Conservation (phyloP, 2,113 vertebrate genomes). For the Vimba vimba region DNA sequence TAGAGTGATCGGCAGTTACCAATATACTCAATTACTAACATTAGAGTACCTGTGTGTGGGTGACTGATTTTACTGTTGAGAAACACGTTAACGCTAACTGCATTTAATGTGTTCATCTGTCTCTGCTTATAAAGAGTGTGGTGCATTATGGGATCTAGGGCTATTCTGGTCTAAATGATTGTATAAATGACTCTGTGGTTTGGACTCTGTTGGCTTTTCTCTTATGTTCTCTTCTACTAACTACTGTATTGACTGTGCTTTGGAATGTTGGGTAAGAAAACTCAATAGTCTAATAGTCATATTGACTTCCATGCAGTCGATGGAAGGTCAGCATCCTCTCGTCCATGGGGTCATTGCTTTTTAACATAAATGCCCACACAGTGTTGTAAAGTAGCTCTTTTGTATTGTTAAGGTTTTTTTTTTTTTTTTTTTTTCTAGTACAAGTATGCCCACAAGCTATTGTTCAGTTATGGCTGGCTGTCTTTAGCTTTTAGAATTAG, state of each 20-base stretch:
- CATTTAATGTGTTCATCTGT: background rate
- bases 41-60: slow-evolving; percentile 1
- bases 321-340: slow-evolving; percentile 8
- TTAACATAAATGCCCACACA: background rate
- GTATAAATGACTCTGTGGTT: slow-evolving; percentile 2
- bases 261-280: slow-evolving; percentile 9
- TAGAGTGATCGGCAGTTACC: background rate
- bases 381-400: background rate
- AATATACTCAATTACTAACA: background rate
- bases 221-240: background rate
- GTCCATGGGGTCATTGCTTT: background rate
- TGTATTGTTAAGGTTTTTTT: background rate
- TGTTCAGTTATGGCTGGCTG: background rate
- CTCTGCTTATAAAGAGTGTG: background rate
- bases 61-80: background rate
- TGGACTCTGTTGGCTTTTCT: background rate
- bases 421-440: background rate
- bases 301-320: background rate
- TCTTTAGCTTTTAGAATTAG: background rate
- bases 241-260: background rate
- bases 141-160: background rate
- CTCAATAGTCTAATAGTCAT: slow-evolving; percentile 31
- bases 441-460: background rate
- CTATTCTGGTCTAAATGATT: slow-evolving; percentile 18
- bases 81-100: background rate